phyloP scores from a whole-genome alignment of 1,140 invertebrate genomes.

The Monochamus saltuarius region DNA sequence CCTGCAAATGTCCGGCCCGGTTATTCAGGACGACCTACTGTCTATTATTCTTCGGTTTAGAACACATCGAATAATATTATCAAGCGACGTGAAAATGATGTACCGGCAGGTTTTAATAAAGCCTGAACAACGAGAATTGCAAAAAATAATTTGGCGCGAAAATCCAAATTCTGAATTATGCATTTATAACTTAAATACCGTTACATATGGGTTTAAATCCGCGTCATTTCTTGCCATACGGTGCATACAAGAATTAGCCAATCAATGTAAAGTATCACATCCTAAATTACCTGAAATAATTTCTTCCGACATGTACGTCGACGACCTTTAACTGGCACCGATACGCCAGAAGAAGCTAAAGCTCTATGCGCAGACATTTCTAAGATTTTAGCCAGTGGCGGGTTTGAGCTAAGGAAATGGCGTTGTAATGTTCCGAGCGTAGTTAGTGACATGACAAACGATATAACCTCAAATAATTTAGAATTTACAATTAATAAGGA shows the following conservation, averaged over 20 bases:
- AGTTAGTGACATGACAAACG: too few relatives aligned
- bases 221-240: slow-evolving; percentile 11
- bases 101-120: not conserved
- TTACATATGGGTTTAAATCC: not conserved
- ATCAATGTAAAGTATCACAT: not conserved
- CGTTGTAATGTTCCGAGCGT: not conserved
- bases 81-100: not conserved
- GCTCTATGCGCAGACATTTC: not conserved
- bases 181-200: too few relatives aligned
- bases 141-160: too few relatives aligned
- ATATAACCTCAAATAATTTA: not conserved
- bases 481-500: not conserved
- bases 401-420: slow-evolving; percentile 10
- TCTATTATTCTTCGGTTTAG: not conserved
- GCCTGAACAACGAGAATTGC: not conserved
- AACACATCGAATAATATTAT: not conserved
- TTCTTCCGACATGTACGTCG: slow-evolving; percentile 16
- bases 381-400: slow-evolving; percentile 6
- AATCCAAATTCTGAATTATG: not conserved
- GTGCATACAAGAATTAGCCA: slow-evolving; percentile 1
- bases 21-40: not conserved
- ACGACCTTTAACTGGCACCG: slow-evolving; percentile 10
- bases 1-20: too few relatives aligned
- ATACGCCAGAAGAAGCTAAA: slow-evolving; percentile 9
- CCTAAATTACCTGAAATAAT: not conserved